Percentiles rank a stretch among this genome's conserved stretches.
Evolutionary conservation across 2,113 vertebrate species (phyloP).

Genomic region (Onychorhynchus coronatus): DNA sequence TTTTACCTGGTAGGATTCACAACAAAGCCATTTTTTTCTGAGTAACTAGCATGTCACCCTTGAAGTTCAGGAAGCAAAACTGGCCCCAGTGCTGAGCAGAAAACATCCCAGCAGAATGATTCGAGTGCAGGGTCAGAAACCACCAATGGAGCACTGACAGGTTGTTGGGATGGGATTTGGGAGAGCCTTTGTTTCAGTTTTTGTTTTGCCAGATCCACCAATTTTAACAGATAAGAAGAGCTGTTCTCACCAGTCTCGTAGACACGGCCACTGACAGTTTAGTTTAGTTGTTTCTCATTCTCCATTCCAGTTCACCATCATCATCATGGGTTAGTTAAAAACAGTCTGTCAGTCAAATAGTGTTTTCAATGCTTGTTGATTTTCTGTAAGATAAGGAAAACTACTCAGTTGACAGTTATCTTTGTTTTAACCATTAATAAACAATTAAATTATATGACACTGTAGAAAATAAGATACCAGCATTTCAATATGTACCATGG

Average conservation of each 20-base stretch:
- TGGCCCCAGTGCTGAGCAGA: neutral
- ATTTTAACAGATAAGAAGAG: slow-evolving; percentile 33
- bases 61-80: slow-evolving; percentile 37
- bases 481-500: neutral
- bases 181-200: neutral
- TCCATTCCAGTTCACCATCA: neutral
- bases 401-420: neutral
- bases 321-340: neutral
- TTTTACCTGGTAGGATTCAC: neutral
- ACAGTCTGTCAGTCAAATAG: neutral
- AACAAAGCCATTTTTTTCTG: slow-evolving; percentile 21
- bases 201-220: slow-evolving; percentile 48
- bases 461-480: neutral
- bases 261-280: neutral
- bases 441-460: neutral
- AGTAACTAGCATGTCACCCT: neutral
- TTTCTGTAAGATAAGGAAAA: neutral
- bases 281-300: neutral
- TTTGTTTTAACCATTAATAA: neutral
- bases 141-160: neutral
- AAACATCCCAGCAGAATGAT: fast-evolving
- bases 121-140: neutral
- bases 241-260: neutral
- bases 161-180: neutral
- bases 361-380: neutral